Evolutionary conservation across 2,797 vertebrate genomes (phyloP).

Genomic region (Mormyrus hasselquistii): DNA sequence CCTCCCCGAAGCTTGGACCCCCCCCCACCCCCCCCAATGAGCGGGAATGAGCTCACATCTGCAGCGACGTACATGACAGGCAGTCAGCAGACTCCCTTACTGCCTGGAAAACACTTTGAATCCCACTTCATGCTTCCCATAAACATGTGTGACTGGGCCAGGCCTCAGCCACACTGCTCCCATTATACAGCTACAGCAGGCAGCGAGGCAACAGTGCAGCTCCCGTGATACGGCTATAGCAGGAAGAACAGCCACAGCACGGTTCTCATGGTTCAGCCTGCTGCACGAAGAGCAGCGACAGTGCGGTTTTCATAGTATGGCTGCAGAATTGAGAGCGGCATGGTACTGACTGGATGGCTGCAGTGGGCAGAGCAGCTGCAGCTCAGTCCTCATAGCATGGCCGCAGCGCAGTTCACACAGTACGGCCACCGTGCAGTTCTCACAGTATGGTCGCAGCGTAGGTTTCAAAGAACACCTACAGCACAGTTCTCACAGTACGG

Average conservation of each 20-base stretch:
- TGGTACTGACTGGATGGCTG: not conserved
- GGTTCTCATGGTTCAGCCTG: slow-evolving; percentile 5
- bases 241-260: not conserved
- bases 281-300: slow-evolving; percentile 18
- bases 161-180: not conserved
- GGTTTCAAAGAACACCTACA: too few relatives aligned
- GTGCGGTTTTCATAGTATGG: slow-evolving; percentile 18
- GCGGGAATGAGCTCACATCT: not conserved
- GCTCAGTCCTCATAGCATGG: not conserved
- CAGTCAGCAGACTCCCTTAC: too few relatives aligned
- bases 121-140: slow-evolving; percentile 23
- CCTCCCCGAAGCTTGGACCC: not conserved
- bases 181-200: not conserved
- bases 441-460: too few relatives aligned
- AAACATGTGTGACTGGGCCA: slow-evolving; percentile 30
- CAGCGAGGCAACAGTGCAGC: not conserved
- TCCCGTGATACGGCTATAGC: not conserved
- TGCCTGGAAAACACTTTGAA: not conserved
- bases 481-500: too few relatives aligned
- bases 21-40: not conserved
- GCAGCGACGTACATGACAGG: too few relatives aligned
- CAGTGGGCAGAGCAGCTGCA: not conserved
- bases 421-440: too few relatives aligned
- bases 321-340: not conserved
- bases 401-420: too few relatives aligned